phyloP scores from a whole-genome alignment of 1,140 invertebrate genomes.

The Leguminivora glycinivorella region DNA sequence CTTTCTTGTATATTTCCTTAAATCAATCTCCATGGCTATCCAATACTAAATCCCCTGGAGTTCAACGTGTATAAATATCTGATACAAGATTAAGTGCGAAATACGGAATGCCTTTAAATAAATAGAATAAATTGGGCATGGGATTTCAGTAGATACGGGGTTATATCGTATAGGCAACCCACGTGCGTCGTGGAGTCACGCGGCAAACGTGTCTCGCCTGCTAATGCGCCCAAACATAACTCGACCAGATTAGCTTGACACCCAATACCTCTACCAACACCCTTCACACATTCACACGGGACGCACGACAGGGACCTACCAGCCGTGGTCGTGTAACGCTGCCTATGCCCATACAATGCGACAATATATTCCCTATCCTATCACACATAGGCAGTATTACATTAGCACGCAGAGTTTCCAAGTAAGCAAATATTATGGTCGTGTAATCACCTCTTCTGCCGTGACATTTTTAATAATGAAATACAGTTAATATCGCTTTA shows the following conservation, averaged over 20 bases:
- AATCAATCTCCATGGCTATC: neutral
- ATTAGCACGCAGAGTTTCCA: constrained; percentile 33
- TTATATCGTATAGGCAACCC: constrained; percentile 39
- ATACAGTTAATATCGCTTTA: too few species aligned
- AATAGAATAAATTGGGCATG: constrained; percentile 51
- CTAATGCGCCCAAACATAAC: constrained; percentile 34
- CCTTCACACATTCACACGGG: neutral
- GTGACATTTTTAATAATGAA: neutral
- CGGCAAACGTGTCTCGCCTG: constrained; percentile 40
- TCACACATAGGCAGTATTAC: constrained; percentile 35
- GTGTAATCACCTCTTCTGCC: neutral
- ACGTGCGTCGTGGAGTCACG: constrained; percentile 51
- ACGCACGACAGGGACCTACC: constrained; percentile 25
- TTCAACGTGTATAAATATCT: constrained; percentile 5
- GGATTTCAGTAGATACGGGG: constrained; percentile 41
- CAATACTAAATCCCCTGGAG: neutral
- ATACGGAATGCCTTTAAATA: constrained; percentile 41
- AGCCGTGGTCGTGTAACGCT: constrained; percentile 33
- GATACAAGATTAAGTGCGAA: constrained; percentile 38
- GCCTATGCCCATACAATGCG: constrained; percentile 33
- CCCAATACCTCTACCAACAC: constrained; percentile 31
- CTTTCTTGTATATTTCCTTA: neutral
- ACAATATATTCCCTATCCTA: constrained; percentile 34
- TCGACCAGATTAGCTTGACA: constrained; percentile 37
- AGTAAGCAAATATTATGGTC: constrained; percentile 27